These are phyloP conservation scores for Ciconia nigra DNA, from an alignment of 2,797 vertebrate genomes.

Conservation along the genomic window DNA sequence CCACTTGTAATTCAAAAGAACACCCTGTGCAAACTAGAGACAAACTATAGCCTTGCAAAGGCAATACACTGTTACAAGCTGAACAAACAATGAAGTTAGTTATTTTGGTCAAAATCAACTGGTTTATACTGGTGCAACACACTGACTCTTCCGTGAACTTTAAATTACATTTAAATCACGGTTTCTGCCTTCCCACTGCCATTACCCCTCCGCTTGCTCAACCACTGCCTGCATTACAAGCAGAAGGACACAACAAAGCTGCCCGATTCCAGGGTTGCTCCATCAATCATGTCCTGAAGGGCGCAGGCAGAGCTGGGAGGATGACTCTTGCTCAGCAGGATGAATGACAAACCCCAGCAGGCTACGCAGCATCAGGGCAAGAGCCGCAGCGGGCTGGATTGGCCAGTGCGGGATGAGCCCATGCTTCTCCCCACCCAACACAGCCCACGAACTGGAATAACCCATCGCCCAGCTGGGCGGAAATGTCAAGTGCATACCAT, in stretches of 20 bases:
- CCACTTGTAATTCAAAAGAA: not conserved
- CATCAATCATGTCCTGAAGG: not conserved
- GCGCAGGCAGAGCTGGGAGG: not conserved
- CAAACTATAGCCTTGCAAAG: not conserved
- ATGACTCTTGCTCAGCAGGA: not conserved
- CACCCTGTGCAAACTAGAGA: not conserved
- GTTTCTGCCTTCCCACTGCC: not conserved
- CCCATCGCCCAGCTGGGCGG: not conserved
- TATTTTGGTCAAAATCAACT: not conserved
- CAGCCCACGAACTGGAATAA: not conserved
- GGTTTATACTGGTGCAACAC: not conserved
- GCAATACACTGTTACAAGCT: not conserved
- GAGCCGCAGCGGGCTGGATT: not conserved
- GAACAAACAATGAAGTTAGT: not conserved
- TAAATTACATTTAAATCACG: not conserved
- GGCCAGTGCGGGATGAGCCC: not conserved
- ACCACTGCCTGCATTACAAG: accelerated
- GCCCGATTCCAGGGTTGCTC: not conserved
- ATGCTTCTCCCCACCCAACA: not conserved
- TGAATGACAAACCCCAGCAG: not conserved
- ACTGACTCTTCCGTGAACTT: not conserved
- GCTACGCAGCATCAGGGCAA: not conserved
- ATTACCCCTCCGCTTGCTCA: not conserved
- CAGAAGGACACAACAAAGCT: not conserved
- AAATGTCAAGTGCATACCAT: not conserved